A percentile compares a stretch with the other conserved stretches of the same genome.
phyloP scores from a whole-genome alignment of 2,888 invertebrate species.

The Phaedon cochleariae region DNA sequence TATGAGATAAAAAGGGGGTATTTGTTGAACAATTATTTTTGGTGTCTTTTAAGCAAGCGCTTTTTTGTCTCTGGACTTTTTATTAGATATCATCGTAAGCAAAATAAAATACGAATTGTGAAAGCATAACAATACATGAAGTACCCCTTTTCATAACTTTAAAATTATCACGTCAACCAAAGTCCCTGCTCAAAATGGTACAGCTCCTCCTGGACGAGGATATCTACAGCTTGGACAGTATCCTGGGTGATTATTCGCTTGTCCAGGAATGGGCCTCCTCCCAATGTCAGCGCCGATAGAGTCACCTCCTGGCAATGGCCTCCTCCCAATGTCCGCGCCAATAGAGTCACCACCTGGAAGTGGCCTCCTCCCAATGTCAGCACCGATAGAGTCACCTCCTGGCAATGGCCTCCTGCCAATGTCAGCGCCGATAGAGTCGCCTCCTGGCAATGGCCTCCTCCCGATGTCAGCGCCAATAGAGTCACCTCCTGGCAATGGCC shows the following conservation, averaged over 20 bases:
- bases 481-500: neutral
- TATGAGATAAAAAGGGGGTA: too few relatives aligned
- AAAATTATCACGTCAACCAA: too few relatives aligned
- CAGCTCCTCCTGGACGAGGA: neutral
- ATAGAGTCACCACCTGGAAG: too few relatives aligned
- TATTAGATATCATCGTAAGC: too few relatives aligned
- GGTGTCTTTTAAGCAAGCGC: too few relatives aligned
- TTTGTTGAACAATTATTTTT: too few relatives aligned
- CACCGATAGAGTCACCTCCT: neutral
- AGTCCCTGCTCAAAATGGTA: neutral
- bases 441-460: neutral
- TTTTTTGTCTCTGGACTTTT: too few relatives aligned
- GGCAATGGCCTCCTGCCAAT: neutral
- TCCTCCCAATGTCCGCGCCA: too few relatives aligned
- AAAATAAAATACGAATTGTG: neutral
- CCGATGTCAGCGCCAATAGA: neutral
- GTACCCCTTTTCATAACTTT: too few relatives aligned
- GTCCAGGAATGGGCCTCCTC: neutral
- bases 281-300: neutral
- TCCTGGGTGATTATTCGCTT: neutral
- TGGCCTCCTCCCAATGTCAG: neutral
- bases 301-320: neutral
- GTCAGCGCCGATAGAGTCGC: neutral
- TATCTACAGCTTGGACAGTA: neutral
- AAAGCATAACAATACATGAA: neutral